Conservation (phyloP, 92 coral and sea anemone species). For the Galaxea fascicularis region DNA sequence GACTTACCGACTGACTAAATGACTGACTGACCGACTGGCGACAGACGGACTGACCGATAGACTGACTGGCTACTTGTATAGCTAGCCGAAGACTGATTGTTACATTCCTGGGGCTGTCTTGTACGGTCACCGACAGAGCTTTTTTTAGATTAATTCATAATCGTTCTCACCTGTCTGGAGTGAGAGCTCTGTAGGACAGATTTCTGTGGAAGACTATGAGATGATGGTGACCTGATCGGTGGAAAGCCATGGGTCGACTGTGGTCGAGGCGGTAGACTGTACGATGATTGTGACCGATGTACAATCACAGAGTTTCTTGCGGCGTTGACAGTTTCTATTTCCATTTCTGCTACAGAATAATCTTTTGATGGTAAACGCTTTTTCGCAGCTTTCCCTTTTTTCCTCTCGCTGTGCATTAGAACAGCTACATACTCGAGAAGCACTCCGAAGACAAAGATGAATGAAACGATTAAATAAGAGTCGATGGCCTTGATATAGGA, state of each 20-base stretch:
- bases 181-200: conserved; percentile 36
- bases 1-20: background rate
- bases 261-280: conserved; percentile 30
- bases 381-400: conserved; percentile 14
- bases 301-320: background rate
- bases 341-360: conserved; percentile 41
- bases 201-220: conserved; percentile 28
- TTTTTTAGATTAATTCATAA: background rate
- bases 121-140: too few relatives aligned
- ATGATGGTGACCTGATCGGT: conserved; percentile 8
- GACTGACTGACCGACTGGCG: too few relatives aligned
- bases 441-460: conserved; percentile 91
- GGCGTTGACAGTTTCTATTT: conserved; percentile 17
- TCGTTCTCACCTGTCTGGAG: conserved; percentile 27
- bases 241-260: conserved; percentile 14
- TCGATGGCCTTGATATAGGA: conserved; percentile 97
- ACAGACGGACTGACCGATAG: too few relatives aligned
- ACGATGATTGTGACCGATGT: conserved; percentile 22
- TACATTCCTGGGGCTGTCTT: too few relatives aligned
- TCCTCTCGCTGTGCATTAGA: conserved; percentile 75
- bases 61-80: too few relatives aligned
- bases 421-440: conserved; percentile 93
- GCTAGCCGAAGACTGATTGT: too few relatives aligned
- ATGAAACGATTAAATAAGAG: conserved; percentile 89
- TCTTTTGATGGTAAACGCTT: conserved; percentile 25